Percentiles rank a stretch among this genome's conserved stretches.
Evolutionary conservation across 2,113 vertebrate species (phyloP).

Genomic region (human): GRCh38 chr2:141698501-141699000

Average conservation of each 20-base stretch:
- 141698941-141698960: background rate
- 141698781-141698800: background rate
- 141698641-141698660: background rate
- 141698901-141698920: background rate
- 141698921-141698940: background rate
- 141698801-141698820: background rate
- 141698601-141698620: background rate
- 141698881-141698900: background rate
- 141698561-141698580: background rate
- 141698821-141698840: background rate
- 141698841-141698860: background rate
- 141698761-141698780: background rate
- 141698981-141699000: background rate
- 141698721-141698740: background rate
- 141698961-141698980: background rate
- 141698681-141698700: background rate
- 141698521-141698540: background rate
- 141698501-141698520: background rate
- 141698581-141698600: background rate
- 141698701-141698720: background rate
- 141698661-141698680: background rate
- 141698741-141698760: background rate
- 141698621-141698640: background rate
- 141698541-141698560: background rate
- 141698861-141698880: background rate